Evolutionary conservation across 2,888 invertebrate genomes (phyloP), one percentile per base, ranked within the genome.

Genomic region (Bombyx huttoni): DNA sequence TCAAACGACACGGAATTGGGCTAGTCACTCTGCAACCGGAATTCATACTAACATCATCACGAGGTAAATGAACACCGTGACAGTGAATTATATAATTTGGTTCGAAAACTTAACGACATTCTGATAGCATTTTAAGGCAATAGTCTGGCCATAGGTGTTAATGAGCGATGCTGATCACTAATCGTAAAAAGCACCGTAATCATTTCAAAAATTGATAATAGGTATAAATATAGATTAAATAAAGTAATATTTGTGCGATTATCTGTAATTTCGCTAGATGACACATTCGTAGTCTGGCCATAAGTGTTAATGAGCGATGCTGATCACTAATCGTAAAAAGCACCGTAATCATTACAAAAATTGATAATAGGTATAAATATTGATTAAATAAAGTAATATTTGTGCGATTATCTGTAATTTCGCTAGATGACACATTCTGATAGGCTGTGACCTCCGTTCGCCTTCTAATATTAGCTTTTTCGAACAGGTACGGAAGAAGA

Each of bases 11-110:
- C 70, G 96, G 96, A 6, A 95, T 96, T 51, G 92, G 93, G 3
- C 92, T 94, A 57, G 94, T 96, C 9, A 96, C 97, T 0, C 91
- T 97, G 61, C 97, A 97, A 71, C 96, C 97, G 0, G 97, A 97
- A 76, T 97, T 96, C 53, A 64, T 66, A 10, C 66, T 78, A 0
- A 54, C 73, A 6, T 63, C 78, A 48, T 60, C 75, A 52, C 60
- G 65, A 53, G 82, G 86, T 83, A 69, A 72, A 63, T 46, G 12
- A 1, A 33, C 3, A 47, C 13, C 34, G 46, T 53, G 24, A 0
- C 24, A 24, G 24, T 24, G 24, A 24, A 24, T 24, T 3, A 24
- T 24, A 2, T 24, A 24, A 24, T 24, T 24, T 24, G 24, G 24
- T 24, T 24, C 24, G 24, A 24, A 24, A 24, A 24, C 24, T 24